Base-by-base conservation (phyloP, 2,113 vertebrate genomes). In the Apodemus sylvaticus region DNA sequence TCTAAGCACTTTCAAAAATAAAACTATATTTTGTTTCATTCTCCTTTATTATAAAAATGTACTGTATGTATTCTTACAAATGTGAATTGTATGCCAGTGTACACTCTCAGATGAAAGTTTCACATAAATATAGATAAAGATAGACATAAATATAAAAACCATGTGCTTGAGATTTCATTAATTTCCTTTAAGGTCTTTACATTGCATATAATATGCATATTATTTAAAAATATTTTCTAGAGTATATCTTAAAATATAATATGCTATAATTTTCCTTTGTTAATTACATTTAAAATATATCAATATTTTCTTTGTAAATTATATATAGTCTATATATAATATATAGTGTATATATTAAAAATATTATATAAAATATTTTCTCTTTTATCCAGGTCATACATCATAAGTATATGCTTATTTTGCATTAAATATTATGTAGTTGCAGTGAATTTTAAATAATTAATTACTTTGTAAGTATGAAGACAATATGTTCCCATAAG, bases 211-310 rank as follows among this genome's bases (percentile, higher is more conserved):
- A 74, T 86, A 51, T 39, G 14, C 0, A 8, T 42, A 51, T 70
- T 53, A 26, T 76, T 55, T 29, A 36, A 62, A 51, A n/a, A 31
- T 22, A 70, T 82, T 88, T 92, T 22, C 17, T 62, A 90, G 51
- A 64, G 26, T 81, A 12, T 39, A 42, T 36, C 0, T 71, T 13
- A 51, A 58, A 60, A 9, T 64, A 45, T 12, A 64, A 70, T 26
- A 76, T 55, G 8, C 3, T 20, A 68, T 36, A 91, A 22, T 83
- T 36, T 13, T 89, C 3, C n/a, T 1, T 71, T 39, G 66, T 20
- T n/a, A 85, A 76, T 51, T 82, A 92, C 89, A 81, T 71, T 96
- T 79, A 68, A 53, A 74, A 53, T 1, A n/a, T 39, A 14, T 76
- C 6, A 60, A 36, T 8, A n/a, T 83, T 66, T 78, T 73, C 20